These are phyloP conservation scores for Crypturellus tataupa DNA, from an alignment of 2,797 vertebrate species.

Conservation along the genomic window DNA sequence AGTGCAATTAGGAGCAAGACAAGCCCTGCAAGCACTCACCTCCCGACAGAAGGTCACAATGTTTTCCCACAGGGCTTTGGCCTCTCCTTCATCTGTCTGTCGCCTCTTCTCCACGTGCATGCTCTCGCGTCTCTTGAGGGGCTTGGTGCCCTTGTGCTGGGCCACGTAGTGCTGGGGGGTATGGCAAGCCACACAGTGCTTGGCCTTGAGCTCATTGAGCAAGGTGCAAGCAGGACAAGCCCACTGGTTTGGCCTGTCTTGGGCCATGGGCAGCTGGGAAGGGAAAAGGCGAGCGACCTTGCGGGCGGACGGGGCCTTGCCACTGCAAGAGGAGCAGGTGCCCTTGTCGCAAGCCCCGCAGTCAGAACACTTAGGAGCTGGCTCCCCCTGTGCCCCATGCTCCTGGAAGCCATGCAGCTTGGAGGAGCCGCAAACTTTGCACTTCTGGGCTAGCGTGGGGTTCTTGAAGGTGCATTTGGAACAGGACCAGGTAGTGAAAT, in stretches of 20 bases:
- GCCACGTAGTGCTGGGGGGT: conserved; percentile 91
- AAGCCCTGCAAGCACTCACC: conserved; percentile 82
- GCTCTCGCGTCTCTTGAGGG: conserved; percentile 93
- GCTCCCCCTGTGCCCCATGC: conserved; percentile 53
- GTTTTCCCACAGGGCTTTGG: conserved; percentile 97
- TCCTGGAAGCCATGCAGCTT: conserved; percentile 96
- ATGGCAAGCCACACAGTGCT: conserved; percentile 94
- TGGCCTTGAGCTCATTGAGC: conserved; percentile 89
- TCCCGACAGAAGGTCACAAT: conserved; percentile 96
- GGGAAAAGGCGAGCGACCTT: conserved; percentile 84
- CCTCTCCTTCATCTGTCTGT: conserved; percentile 94
- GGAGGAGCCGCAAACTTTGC: conserved; percentile 92
- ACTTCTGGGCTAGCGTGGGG: conserved; percentile 87
- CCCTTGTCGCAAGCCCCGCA: conserved; percentile 75
- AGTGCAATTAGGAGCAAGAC: not conserved
- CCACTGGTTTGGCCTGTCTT: conserved; percentile 88
- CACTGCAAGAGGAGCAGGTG: conserved; percentile 38
- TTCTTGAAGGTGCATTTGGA: conserved; percentile 96
- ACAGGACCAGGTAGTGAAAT: conserved; percentile 95
- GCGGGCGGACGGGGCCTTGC: conserved; percentile 74
- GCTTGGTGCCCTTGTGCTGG: conserved; percentile 85
- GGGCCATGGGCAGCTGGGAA: conserved; percentile 42
- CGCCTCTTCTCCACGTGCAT: conserved; percentile 94
- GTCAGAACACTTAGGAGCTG: conserved; percentile 79
- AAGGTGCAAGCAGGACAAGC: conserved; percentile 95